Conservation (phyloP, 1,140 invertebrate species). For the Cephus cinctus region DNA sequence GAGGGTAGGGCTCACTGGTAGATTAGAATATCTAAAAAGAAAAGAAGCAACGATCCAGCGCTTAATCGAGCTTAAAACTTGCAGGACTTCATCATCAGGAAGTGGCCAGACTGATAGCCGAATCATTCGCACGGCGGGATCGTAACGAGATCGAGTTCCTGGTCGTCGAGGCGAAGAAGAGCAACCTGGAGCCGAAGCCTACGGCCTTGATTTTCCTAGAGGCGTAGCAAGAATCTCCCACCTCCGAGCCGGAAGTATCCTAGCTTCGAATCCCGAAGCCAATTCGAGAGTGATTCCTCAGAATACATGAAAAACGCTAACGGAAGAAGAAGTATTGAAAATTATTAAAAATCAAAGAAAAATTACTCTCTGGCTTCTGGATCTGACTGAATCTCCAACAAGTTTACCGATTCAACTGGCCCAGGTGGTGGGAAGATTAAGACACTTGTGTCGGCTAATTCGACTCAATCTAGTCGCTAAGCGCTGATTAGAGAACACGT, state of each 20-base stretch:
- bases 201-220: constrained; percentile 84
- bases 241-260: constrained; percentile 50
- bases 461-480: no score
- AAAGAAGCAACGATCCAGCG: not conserved
- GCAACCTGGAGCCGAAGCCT: constrained; percentile 84
- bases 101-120: constrained; percentile 83
- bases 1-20: no score
- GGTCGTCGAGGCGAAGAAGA: constrained; percentile 86
- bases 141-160: constrained; percentile 87
- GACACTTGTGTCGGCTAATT: no score
- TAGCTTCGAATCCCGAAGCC: constrained; percentile 32
- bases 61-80: not conserved
- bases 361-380: no score
- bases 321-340: constrained; percentile 1
- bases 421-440: constrained; percentile 34
- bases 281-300: no score
- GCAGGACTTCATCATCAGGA: constrained; percentile 69
- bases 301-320: not conserved
- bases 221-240: constrained; percentile 71
- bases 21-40: no score
- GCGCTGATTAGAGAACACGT: no score
- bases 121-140: constrained; percentile 83
- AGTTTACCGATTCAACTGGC: constrained; percentile 28
- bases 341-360: no score
- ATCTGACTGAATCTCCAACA: constrained; percentile 14